Base-by-base conservation (phyloP, 2,888 invertebrate genomes). In the Stegophylla sp. region DNA sequence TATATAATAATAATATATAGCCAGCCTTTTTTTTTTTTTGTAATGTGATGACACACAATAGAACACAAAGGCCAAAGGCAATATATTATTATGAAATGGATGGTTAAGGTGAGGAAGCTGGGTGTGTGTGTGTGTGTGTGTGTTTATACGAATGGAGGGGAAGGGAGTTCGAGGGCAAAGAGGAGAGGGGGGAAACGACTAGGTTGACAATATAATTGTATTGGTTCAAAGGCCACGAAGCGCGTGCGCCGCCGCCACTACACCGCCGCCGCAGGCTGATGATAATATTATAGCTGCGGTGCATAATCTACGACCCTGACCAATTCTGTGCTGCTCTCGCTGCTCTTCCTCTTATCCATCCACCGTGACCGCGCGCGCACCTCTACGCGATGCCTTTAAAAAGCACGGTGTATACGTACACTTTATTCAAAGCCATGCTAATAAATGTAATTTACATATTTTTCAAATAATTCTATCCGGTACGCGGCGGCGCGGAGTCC, bases 391-490 rank as follows among this genome's bases (percentile, higher is more conserved):
- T 72, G 73, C 67, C 66, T 71, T 74, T 74, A 81, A 81, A 74
- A 74, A 82, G 56, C 73, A 28, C 63, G 48, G 20, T 34, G 51
- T 63, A 45, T 63, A n/a, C n/a, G n/a, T n/a, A 51, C 74, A 53
- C 82, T 76, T 69, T 66, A 51, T 82, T 76, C 79, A 75, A 76
- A 79, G 71, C 71, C 71, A 69, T 59, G 79, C 79, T 79, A 79
- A 79, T 79, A 79, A 79, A 75, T 67, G 59, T 74, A 61, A 82
- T 82, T 82, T 75, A 76, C 82, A 82, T 82, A 75, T 82, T 82
- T 82, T 74, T 82, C 82, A 76, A 82, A 82, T 82, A 82, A 82
- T 82, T 82, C 75, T 76, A 82, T 82, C 75, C 75, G 61, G 56
- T 34, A 26, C 82, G 53, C 64, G 20, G 77, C 9, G 51, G 20